Evolutionary conservation across 2,888 invertebrate species (phyloP).

Genomic region (Agonopterix heracliana): DNA sequence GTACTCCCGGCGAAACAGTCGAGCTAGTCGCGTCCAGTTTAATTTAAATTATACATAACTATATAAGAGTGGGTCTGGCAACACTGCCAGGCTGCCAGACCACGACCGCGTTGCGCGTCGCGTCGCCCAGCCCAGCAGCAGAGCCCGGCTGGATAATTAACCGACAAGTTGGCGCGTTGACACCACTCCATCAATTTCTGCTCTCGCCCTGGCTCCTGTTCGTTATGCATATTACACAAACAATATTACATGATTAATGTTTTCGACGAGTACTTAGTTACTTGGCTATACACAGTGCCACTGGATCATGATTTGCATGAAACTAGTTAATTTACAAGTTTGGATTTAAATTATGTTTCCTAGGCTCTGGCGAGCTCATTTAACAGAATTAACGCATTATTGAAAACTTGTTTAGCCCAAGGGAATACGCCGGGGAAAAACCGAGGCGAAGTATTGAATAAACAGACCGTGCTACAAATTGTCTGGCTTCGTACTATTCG

Average conservation of each 20-base stretch:
- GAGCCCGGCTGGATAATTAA: conserved; percentile 55
- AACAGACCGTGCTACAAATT: neutral
- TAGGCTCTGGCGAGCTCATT: neutral
- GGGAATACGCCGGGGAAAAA: neutral
- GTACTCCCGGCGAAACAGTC: neutral
- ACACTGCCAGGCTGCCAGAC: conserved; percentile 5
- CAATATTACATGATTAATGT: conserved; percentile 71
- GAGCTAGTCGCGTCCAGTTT: conserved; percentile 5
- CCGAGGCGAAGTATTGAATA: neutral
- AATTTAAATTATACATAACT: conserved; percentile 10
- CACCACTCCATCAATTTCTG: conserved; percentile 64
- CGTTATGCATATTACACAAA: conserved; percentile 59
- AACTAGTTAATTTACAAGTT: conserved; percentile 66
- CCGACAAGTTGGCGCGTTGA: conserved; percentile 56
- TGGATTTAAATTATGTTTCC: conserved; percentile 4
- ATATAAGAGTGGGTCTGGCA: conserved; percentile 9
- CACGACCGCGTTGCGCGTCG: conserved; percentile 13
- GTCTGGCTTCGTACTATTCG: too few species aligned
- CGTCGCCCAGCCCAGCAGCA: conserved; percentile 5
- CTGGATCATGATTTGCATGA: conserved; percentile 67
- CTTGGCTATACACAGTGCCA: conserved; percentile 28
- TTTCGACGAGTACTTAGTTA: conserved; percentile 44
- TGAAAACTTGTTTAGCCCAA: neutral
- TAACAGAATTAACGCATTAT: neutral
- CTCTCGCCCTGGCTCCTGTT: conserved; percentile 33